Evolutionary conservation across 2,797 vertebrate genomes (phyloP).

Genomic region (Hozukius guyotensis): DNA sequence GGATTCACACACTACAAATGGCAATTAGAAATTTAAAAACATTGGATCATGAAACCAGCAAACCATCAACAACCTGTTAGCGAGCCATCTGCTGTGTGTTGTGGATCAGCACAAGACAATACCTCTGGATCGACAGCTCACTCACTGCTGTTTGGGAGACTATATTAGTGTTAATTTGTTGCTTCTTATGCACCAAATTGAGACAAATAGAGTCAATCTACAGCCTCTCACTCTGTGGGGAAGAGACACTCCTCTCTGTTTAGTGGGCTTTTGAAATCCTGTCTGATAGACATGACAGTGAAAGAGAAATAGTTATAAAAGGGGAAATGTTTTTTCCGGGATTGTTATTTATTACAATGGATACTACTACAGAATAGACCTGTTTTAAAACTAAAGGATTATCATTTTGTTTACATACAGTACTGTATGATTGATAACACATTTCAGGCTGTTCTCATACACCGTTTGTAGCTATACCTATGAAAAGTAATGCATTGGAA

Average conservation of each 20-base stretch:
- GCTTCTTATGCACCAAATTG: conserved; percentile 14
- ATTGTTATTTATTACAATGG: neutral
- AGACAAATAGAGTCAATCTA: conserved; percentile 26
- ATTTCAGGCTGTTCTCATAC: too few relatives aligned
- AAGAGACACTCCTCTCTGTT: neutral
- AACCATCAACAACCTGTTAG: neutral
- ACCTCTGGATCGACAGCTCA: neutral
- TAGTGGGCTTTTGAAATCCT: neutral
- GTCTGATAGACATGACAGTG: neutral
- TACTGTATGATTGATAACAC: neutral
- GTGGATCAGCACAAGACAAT: conserved; percentile 19
- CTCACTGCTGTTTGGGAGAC: neutral
- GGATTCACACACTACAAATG: conserved; percentile 24
- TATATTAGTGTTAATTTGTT: conserved; percentile 36
- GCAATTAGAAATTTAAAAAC: conserved; percentile 29
- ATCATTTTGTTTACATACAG: neutral
- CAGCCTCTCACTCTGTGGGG: neutral
- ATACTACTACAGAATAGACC: neutral
- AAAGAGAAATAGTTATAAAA: neutral
- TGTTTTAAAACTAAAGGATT: neutral
- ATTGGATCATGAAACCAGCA: conserved; percentile 20
- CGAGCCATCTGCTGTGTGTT: conserved; percentile 23
- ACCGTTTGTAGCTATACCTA: too few relatives aligned
- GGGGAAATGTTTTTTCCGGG: neutral
- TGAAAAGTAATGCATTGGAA: too few relatives aligned